These are phyloP conservation scores for Allophyes oxyacanthae DNA, from an alignment of 2,888 invertebrate genomes.

Conservation along the genomic window DNA sequence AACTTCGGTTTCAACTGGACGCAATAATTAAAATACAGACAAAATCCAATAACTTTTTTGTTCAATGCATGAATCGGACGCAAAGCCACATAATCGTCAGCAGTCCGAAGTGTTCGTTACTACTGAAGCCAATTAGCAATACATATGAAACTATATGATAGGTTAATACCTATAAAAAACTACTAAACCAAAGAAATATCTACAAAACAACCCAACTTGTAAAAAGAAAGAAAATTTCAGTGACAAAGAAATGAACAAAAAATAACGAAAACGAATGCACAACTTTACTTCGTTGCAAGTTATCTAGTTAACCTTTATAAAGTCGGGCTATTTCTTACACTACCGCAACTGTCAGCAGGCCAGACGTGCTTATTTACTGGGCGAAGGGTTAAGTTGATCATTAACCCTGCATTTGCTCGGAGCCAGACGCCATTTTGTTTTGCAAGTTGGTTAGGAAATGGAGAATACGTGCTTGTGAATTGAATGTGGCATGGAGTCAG, in stretches of 20 bases:
- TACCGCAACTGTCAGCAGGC: constrained; percentile 44
- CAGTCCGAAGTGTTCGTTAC: no score
- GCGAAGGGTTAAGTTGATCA: constrained; percentile 60
- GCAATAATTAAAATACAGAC: no score
- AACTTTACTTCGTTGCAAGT: constrained; percentile 35
- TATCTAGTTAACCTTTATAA: constrained; percentile 53
- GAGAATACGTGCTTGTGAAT: constrained; percentile 12
- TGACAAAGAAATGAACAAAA: constrained; percentile 18
- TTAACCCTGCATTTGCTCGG: constrained; percentile 55
- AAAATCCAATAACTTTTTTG: no score
- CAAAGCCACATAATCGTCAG: no score
- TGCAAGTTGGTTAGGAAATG: constrained; percentile 15
- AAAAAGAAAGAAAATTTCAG: constrained; percentile 6
- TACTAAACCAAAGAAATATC: no score
- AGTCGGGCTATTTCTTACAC: constrained; percentile 56
- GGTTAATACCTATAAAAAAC: no score
- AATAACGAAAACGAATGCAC: constrained; percentile 10
- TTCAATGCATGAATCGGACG: no score
- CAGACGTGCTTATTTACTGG: constrained; percentile 61
- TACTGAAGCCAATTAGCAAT: constrained; percentile 22
- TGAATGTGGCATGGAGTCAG: constrained; percentile 1
- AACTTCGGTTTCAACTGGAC: no score
- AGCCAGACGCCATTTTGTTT: constrained; percentile 41
- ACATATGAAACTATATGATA: not conserved
- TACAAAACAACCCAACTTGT: constrained; percentile 2